Percentiles rank a stretch among this genome's conserved stretches.
phyloP scores from a whole-genome alignment of 30 jellyfish, hydroid and myxozoan species.

The Aurelia coerulea region DNA sequence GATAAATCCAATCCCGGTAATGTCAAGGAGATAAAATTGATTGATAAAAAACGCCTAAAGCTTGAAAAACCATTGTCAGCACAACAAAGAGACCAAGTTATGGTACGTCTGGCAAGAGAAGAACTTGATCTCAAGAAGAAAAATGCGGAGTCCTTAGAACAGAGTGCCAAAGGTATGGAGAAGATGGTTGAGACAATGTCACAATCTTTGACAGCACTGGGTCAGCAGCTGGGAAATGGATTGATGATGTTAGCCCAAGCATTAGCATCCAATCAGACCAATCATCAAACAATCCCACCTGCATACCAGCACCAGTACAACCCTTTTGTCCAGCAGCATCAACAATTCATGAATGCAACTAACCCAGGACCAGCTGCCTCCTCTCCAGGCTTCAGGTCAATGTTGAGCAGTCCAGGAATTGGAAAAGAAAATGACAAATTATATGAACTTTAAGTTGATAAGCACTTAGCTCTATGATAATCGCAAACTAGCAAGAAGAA shows the following conservation, averaged over 20 bases:
- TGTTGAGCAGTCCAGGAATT: no score
- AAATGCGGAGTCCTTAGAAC: constrained; percentile 8
- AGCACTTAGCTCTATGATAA: no score
- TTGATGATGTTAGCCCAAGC: constrained; percentile 49
- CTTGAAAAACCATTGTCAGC: constrained; percentile 52
- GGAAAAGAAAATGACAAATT: no score
- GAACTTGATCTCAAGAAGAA: constrained; percentile 35
- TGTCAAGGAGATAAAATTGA: neutral
- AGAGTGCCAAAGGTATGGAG: constrained; percentile 22
- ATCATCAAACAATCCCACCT: neutral
- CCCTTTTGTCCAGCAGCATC: no score
- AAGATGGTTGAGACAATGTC: constrained; percentile 55
- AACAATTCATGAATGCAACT: no score
- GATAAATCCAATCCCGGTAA: no score
- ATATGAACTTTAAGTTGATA: no score
- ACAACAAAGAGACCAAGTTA: constrained; percentile 32
- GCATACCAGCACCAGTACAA: constrained; percentile 4
- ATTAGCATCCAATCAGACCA: constrained; percentile 3
- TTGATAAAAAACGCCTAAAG: constrained; percentile 41
- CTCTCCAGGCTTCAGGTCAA: no score
- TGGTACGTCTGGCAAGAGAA: constrained; percentile 34
- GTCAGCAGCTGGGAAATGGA: constrained; percentile 42
- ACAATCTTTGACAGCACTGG: neutral
- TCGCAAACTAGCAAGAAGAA: no score
- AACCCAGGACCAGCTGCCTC: no score